Conservation (phyloP, 1,140 invertebrate species). For the fruit fly (Drosophila melanogaster) region Release_6_plus_ISO1_MT NT_033777.3:9966501-9967000, state of each 20-base stretch:
- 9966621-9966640: conserved; percentile 71
- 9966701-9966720: conserved; percentile 71
- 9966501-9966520: conserved; percentile 80
- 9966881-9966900: conserved; percentile 11
- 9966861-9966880: conserved; percentile 15
- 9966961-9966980: conserved; percentile 39
- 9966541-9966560: conserved; percentile 39
- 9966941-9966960: conserved; percentile 50
- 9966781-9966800: neutral
- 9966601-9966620: conserved; percentile 67
- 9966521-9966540: conserved; percentile 44
- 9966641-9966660: conserved; percentile 69
- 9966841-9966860: conserved; percentile 60
- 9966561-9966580: conserved; percentile 2
- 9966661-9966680: conserved; percentile 78
- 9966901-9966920: conserved; percentile 9
- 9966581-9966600: conserved; percentile 1
- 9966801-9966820: conserved; percentile 20
- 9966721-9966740: conserved; percentile 34
- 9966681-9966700: conserved; percentile 74
- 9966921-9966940: conserved; percentile 57
- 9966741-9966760: conserved; percentile 13
- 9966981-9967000: conserved; percentile 13
- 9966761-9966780: neutral
- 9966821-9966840: conserved; percentile 47